These are phyloP conservation scores for Spongilla lacustris DNA, from an alignment of 37 sponge, comb jelly and placozoan species.

Conservation along the genomic window DNA sequence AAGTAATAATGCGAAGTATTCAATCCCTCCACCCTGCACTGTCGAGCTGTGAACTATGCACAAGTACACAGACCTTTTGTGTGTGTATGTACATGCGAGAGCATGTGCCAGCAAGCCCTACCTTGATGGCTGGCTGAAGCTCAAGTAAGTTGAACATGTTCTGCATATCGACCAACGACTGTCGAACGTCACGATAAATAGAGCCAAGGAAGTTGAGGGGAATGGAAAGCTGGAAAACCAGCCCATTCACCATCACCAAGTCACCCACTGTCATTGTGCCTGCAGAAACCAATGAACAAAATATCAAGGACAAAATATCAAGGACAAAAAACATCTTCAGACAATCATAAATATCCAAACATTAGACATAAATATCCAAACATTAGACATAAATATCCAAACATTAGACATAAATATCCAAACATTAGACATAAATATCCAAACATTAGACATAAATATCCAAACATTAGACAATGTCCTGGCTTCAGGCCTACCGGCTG, in stretches of 20 bases:
- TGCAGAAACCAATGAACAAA: no score
- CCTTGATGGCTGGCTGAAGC: slow-evolving; percentile 71
- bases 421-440: no score
- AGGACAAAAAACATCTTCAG: no score
- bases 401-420: neutral
- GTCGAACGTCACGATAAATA: slow-evolving; percentile 92
- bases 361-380: neutral
- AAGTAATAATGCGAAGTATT: no score
- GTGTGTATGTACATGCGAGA: slow-evolving; percentile 9
- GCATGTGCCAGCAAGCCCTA: slow-evolving; percentile 29
- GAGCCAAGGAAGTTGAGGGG: slow-evolving; percentile 97
- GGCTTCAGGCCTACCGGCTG: slow-evolving; percentile 74
- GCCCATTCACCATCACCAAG: slow-evolving; percentile 97
- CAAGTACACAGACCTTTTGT: slow-evolving; percentile 22
- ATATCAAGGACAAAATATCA: no score
- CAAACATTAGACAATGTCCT: neutral
- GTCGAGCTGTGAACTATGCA: no score
- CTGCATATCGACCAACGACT: slow-evolving; percentile 94
- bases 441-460: neutral
- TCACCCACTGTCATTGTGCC: slow-evolving; percentile 96
- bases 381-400: neutral
- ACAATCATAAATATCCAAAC: no score
- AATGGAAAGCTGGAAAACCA: slow-evolving; percentile 94
- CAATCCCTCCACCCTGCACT: no score
- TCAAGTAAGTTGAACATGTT: slow-evolving; percentile 89